Base-by-base conservation (phyloP, 2,888 invertebrate genomes). In the Sminthurides aquaticus region DNA sequence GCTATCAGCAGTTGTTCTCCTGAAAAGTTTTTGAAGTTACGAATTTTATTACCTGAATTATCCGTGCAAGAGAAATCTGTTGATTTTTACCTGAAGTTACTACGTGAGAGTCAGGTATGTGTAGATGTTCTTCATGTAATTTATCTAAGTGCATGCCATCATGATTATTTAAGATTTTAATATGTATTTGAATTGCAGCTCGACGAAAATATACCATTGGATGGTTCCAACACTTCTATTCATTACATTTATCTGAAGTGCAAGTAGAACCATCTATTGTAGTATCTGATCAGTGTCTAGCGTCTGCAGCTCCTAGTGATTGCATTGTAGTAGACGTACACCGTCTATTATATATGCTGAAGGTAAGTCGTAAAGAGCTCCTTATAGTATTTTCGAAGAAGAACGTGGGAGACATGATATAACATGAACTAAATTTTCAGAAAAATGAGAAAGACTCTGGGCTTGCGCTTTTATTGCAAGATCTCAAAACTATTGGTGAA, bases 161-260 rank as follows among this genome's bases (percentile, higher is more conserved):
- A n/a, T n/a, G n/a, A n/a, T n/a, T n/a, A n/a, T n/a, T n/a, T n/a
- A n/a, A n/a, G n/a, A n/a, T 60, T 25, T 3, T 59, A 18, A 49
- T n/a, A 49, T 25, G n/a, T n/a, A 27, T 61, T 67, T 66, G 62
- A 24, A 56, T 70, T 73, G 20, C 70, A 80, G 78, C 80, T 99
- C 63, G 98, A 99, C 78, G 99, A 99, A 81, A 98, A 96, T 79
- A 87, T 93, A 61, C 86, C 89, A 1, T 83, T 91, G 5, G 96
- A 97, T 79, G 84, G 87, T 90, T 96, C 76, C 86, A 88, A 75
- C 90, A 89, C n/a, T 87, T 92, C 83, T 93, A 90, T 81, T 85
- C 87, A 0, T 87, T 90, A 2, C 81, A 90, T 29, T 81, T 95
- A 66, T 72, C 75, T 58, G 79, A 79, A 66, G 80, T 80, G 70